Base-by-base conservation (phyloP, 2,888 invertebrate genomes). In the Lucinisca nassula region DNA sequence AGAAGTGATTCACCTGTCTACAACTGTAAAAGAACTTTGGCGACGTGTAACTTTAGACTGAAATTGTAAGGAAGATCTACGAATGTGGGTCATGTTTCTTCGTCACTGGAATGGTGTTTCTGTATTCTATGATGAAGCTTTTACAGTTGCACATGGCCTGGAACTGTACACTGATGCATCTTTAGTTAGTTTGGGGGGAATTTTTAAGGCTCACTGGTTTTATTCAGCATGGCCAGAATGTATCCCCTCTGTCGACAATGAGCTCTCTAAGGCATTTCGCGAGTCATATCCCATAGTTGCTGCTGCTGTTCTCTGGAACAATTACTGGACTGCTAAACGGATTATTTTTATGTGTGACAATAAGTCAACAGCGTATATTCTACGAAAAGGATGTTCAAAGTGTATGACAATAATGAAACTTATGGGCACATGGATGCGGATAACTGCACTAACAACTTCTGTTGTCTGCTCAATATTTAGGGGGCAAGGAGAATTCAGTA, bases 1-100 rank as follows among this genome's bases (percentile, higher is more conserved):
- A 70, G 80, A 82, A 58, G 32, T 82, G 6, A 82, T 86, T 58
- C 27, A 72, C 3, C 17, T 86, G 37, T 82, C 86, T 40, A 79
- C 79, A 0, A 40, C 73, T 8, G 86, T 82, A 6, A 78, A n/a
- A 55, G 55, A 4, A 55, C 55, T 55, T 6, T n/a, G 24, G 14
- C 12, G 21, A 6, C 12, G 6, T 12, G 55, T 55, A 6, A 6
- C n/a, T 21, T n/a, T 55, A 6, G 55, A 55, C 21, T 6, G 21
- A 6, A 8, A 55, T 4, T 55, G 55, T n/a, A 55, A n/a, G 21
- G 55, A 55, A 12, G 84, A 87, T 49, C 21, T 88, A 30, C n/a
- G 21, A 27, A 75, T 88, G 79, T 82, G 82, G 84, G 14, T 30
- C 0, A 6, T 1, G 12, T 84, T 84, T 35, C 30, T 79, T 21